phyloP scores from a whole-genome alignment of 2,797 vertebrate genomes.

The Chaetophractus vellerosus region DNA sequence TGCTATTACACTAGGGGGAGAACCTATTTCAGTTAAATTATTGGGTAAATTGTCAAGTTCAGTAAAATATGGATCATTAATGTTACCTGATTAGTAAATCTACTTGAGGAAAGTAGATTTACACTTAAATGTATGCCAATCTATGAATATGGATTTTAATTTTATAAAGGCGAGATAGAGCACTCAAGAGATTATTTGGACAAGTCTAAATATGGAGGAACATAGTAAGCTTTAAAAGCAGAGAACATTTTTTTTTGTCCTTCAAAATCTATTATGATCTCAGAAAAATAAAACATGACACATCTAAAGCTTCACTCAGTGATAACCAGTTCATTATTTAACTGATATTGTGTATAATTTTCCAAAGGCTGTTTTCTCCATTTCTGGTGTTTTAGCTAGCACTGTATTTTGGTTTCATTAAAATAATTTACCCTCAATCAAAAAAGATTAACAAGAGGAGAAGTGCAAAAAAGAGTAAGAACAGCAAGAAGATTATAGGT shows the following conservation, averaged over 20 bases:
- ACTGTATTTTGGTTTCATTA: constrained; percentile 20
- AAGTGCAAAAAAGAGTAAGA: constrained; percentile 21
- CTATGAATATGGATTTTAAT: background rate
- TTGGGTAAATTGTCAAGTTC: background rate
- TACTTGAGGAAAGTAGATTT: background rate
- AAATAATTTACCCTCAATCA: constrained; percentile 3
- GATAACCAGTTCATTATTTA: background rate
- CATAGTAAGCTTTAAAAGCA: constrained; percentile 24
- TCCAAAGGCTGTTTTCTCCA: background rate
- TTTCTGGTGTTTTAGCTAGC: background rate
- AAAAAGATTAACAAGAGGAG: background rate
- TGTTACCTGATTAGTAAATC: background rate
- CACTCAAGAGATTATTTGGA: background rate
- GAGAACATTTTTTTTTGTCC: background rate
- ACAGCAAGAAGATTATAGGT: background rate
- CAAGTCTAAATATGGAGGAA: background rate
- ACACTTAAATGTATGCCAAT: background rate
- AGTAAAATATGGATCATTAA: background rate
- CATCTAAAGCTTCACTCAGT: background rate
- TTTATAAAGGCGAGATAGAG: background rate
- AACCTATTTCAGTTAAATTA: background rate
- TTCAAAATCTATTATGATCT: background rate
- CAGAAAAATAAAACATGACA: background rate
- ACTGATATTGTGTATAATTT: background rate
- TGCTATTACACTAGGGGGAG: background rate